A percentile compares a stretch with the other conserved stretches of the same genome.
phyloP scores from a whole-genome alignment of 2,888 invertebrate species.

The Leucoma salicis region DNA sequence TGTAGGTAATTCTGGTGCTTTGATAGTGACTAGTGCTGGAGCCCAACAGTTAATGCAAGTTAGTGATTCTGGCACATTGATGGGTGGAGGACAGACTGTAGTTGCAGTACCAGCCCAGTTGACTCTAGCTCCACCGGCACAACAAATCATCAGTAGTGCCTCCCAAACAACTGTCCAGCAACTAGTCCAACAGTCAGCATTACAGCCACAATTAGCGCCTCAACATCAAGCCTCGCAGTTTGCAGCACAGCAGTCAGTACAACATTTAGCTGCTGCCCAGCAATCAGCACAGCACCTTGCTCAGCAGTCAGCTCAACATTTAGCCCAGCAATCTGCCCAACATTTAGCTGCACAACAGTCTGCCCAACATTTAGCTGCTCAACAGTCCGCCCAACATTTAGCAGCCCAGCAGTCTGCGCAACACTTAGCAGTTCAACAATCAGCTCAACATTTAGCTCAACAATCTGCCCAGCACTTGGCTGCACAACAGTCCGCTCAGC shows the following conservation, averaged over 20 bases:
- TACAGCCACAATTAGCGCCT: conserved; percentile 62
- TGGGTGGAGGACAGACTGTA: conserved; percentile 75
- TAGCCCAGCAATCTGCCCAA: conserved; percentile 50
- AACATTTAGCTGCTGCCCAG: conserved; percentile 53
- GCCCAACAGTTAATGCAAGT: conserved; percentile 78
- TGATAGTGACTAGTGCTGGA: conserved; percentile 77
- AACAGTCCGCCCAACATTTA: conserved; percentile 59
- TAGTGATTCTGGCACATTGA: conserved; percentile 74
- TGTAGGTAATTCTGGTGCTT: conserved; percentile 71
- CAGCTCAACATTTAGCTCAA: conserved; percentile 54
- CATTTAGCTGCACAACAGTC: conserved; percentile 47
- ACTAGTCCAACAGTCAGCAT: conserved; percentile 66
- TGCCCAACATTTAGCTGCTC: conserved; percentile 48
- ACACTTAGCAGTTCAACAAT: conserved; percentile 57
- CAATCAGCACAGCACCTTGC: conserved; percentile 66
- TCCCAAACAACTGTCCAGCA: conserved; percentile 71
- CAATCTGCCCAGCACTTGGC: conserved; percentile 64
- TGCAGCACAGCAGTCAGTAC: conserved; percentile 65
- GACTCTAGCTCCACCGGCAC: conserved; percentile 64
- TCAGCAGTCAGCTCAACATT: conserved; percentile 53
- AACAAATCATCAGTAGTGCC: conserved; percentile 67
- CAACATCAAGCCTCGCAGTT: conserved; percentile 68
- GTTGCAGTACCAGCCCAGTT: conserved; percentile 76
- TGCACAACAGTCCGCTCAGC: conserved; percentile 30
- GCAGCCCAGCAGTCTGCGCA: conserved; percentile 64